Conservation (phyloP, 2,797 vertebrate species). For the Notolepis coatsorum region DNA sequence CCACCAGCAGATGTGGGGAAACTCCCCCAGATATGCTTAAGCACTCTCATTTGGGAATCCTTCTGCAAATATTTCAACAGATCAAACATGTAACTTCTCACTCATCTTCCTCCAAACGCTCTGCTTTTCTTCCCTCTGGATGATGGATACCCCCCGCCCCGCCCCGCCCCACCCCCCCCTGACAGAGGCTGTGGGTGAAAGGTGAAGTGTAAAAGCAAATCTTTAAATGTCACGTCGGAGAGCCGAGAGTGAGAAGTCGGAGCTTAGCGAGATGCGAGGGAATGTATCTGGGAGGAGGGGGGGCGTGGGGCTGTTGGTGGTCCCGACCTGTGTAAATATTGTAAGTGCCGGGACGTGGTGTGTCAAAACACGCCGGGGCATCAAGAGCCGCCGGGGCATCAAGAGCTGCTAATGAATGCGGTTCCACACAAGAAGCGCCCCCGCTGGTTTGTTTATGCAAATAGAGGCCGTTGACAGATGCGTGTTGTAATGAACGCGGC, state of each 20-base stretch:
- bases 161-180: too few species aligned
- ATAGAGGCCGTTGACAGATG: conserved; percentile 70
- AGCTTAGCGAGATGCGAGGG: conserved; percentile 54
- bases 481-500: conserved; percentile 61
- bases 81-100: conserved; percentile 73
- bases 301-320: conserved; percentile 74
- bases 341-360: conserved; percentile 67
- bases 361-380: conserved; percentile 54
- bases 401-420: conserved; percentile 65
- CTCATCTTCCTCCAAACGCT: conserved; percentile 71
- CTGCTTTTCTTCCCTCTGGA: conserved; percentile 53
- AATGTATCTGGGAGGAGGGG: conserved; percentile 60
- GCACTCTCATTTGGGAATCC: conserved; percentile 62
- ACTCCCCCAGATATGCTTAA: conserved; percentile 63
- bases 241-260: conserved; percentile 56
- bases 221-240: conserved; percentile 47
- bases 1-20: conserved; percentile 67
- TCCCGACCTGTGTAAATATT: conserved; percentile 74
- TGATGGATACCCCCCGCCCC: conserved; percentile 73
- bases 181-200: conserved; percentile 63
- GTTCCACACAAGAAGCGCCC: conserved; percentile 67
- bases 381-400: too few species aligned
- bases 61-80: conserved; percentile 70
- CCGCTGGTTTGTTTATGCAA: conserved; percentile 73
- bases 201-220: conserved; percentile 57